phyloP scores from a whole-genome alignment of 1,140 invertebrate species.

The Frieseomelitta varia region DNA sequence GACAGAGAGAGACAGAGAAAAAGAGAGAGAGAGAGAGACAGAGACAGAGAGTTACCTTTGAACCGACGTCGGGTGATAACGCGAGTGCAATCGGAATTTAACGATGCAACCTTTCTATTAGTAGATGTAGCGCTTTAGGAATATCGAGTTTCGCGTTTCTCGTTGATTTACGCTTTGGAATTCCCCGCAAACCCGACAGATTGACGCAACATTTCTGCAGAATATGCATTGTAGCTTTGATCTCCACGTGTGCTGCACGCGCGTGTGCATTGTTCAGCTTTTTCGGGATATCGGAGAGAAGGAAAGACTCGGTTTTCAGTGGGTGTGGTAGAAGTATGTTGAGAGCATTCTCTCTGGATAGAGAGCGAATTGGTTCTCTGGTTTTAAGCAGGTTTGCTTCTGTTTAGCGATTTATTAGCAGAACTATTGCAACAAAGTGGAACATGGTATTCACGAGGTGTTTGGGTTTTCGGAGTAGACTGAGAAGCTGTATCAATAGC shows the following conservation, averaged over 20 bases:
- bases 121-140: neutral
- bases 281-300: neutral
- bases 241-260: neutral
- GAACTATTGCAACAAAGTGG: no score
- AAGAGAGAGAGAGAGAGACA: no score
- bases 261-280: neutral
- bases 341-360: no score
- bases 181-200: neutral
- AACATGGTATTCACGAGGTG: no score
- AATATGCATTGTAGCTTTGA: neutral
- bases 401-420: no score
- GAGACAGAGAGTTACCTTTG: neutral
- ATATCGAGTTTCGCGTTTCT: neutral
- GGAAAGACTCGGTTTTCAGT: neutral
- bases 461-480: no score
- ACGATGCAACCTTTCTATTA: neutral
- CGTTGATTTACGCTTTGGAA: neutral
- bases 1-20: no score
- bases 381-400: no score
- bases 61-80: neutral
- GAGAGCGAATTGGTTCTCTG: no score
- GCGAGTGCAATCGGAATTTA: neutral
- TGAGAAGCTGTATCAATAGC: no score
- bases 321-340: neutral
- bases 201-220: neutral